These are phyloP conservation scores for Anadara kagoshimensis DNA, from an alignment of 1,140 invertebrate species.

Conservation along the genomic window DNA sequence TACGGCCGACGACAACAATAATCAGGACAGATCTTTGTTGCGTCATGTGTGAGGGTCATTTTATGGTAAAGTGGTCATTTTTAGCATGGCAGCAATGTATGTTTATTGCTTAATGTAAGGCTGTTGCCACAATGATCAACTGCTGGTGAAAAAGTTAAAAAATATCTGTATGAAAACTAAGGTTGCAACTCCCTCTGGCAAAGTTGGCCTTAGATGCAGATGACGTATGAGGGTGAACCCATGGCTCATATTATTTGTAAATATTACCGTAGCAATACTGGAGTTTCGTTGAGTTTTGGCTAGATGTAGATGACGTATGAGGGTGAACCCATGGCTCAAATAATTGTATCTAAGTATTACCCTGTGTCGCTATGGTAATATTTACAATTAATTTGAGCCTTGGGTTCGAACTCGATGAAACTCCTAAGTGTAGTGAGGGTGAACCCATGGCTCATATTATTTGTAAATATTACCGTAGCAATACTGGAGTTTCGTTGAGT, in stretches of 20 bases:
- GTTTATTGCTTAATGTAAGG: too few relatives aligned
- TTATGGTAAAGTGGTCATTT: too few relatives aligned
- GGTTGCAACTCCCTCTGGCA: too few relatives aligned
- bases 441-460: not conserved
- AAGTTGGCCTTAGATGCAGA: too few relatives aligned
- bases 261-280: not conserved
- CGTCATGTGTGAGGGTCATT: too few relatives aligned
- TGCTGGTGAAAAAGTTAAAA: too few relatives aligned
- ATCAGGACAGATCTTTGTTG: too few relatives aligned
- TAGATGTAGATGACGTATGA: not conserved
- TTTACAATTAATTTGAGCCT: not conserved
- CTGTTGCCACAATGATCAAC: too few relatives aligned
- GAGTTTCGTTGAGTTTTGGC: not conserved
- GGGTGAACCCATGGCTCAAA: slow-evolving; percentile 2
- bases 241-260: not conserved
- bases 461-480: not conserved
- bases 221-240: not conserved
- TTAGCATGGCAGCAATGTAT: too few relatives aligned
- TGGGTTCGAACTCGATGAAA: not conserved
- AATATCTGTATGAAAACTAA: too few relatives aligned
- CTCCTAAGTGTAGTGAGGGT: not conserved
- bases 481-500: slow-evolving; percentile 1
- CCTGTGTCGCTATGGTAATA: not conserved
- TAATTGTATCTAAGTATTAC: not conserved
- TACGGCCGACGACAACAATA: too few relatives aligned